Percentiles rank a stretch among this genome's conserved stretches.
Evolutionary conservation across 2,113 vertebrate species (phyloP).

Genomic region (Willisornis vidua): DNA sequence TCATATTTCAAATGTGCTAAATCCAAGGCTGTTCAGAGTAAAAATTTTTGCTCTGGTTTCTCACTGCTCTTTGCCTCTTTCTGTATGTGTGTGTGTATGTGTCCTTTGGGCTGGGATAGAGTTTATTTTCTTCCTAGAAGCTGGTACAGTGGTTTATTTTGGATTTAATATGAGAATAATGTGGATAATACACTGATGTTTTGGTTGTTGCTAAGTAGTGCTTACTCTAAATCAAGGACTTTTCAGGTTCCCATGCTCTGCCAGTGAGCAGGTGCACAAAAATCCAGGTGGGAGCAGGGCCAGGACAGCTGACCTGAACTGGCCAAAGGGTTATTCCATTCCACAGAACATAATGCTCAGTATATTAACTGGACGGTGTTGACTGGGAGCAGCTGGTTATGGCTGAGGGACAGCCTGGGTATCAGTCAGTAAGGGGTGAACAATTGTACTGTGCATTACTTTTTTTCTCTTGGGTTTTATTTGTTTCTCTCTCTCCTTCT

Average conservation of each 20-base stretch:
- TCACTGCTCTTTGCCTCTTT: background rate
- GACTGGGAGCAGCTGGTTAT: rapidly evolving
- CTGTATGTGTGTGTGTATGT: background rate
- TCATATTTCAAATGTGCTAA: background rate
- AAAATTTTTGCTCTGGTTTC: background rate
- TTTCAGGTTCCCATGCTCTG: background rate
- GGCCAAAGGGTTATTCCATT: background rate
- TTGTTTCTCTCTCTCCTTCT: background rate
- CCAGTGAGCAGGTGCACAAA: background rate
- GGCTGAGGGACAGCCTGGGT: background rate
- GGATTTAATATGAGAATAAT: background rate
- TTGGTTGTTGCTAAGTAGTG: background rate
- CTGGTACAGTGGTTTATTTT: background rate
- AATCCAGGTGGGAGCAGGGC: background rate
- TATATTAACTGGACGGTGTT: background rate
- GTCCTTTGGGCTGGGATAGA: background rate
- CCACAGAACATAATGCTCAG: background rate
- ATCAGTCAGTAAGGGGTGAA: background rate
- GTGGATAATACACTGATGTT: background rate
- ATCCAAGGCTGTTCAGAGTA: background rate
- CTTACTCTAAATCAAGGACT: background rate
- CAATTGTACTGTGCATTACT: background rate
- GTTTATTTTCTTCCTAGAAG: background rate
- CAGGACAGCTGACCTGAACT: background rate
- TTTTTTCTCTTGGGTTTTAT: background rate